Base-by-base conservation (phyloP, 2,797 vertebrate genomes). In the Thalassophryne amazonica region DNA sequence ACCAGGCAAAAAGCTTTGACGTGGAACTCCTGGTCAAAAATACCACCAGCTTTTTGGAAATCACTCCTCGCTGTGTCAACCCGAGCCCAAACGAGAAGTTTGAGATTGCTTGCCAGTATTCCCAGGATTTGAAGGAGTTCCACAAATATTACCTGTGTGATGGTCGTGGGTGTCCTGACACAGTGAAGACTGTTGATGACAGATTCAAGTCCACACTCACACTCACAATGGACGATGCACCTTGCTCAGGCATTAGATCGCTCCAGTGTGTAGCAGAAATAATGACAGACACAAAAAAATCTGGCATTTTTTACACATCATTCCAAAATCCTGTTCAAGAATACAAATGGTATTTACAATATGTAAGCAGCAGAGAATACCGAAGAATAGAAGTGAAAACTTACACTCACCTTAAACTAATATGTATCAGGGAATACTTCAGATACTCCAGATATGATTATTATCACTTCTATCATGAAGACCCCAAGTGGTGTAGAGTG, bases 221-320 rank as follows among this genome's bases (percentile, higher is more conserved):
- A 3, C 14, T 56, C 34, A 37, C 15, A 13, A 1, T 46, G 20
- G 34, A 37, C 11, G 4, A 38, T 4, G 16, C 4, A 6, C 10
- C 16, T 12, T 56, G 52, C 13, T 31, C 27, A 20, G 12, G 4
- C 2, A 14, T 46, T 19, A 4, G 0, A 8, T 3, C 2, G 12
- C 56, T 46, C 1, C 0, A 12, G 7, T 56, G 33, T 46, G 12
- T 31, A 12, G 34, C 5, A 19, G 20, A 20, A 21, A 19, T 0
- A 0, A 3, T 1, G 24, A 1, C 0, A 3, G 6, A 7, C 6
- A 1, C 0, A n/a, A 7, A n/a, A 6, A 0, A 3, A 0, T 37
- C 14, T 4, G 7, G 2, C 2, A 8, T 18, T 29, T 34, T n/a
- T n/a, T n/a, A n/a, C n/a, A n/a, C n/a, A n/a, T n/a, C n/a, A n/a